Conservation (phyloP, 1,140 invertebrate species). For the Magallana gigas region DNA sequence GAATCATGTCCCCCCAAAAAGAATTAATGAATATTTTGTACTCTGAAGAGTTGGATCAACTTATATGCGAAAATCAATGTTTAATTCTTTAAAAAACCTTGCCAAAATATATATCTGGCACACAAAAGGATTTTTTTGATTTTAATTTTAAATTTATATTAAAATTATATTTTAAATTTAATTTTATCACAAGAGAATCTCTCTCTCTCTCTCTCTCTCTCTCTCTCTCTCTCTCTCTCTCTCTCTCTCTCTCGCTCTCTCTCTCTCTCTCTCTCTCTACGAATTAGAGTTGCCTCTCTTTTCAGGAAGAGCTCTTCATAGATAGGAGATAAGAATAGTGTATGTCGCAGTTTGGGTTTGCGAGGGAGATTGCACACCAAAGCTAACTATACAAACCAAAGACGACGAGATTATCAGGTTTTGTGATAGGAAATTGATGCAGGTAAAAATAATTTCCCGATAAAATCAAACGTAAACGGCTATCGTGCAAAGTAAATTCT, state of each 20-base stretch:
- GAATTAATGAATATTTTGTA: too few species aligned
- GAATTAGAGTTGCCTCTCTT: not conserved
- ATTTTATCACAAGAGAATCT: not conserved
- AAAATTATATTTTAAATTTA: not conserved
- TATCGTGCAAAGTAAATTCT: not conserved
- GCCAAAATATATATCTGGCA: too few species aligned
- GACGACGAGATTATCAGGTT: too few species aligned
- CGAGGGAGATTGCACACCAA: not conserved
- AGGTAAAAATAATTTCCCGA: too few species aligned
- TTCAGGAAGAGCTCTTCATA: not conserved
- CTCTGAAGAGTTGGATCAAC: too few species aligned
- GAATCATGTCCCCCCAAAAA: too few species aligned
- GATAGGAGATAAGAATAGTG: not conserved
- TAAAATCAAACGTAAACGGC: not conserved
- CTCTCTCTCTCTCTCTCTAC: not conserved
- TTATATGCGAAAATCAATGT: too few species aligned
- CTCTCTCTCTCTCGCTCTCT: not conserved
- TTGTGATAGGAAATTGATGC: too few species aligned
- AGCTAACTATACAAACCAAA: too few species aligned
- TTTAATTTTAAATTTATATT: too few species aligned
- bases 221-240: not conserved
- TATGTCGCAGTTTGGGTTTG: not conserved
- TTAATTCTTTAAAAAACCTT: too few species aligned
- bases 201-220: not conserved
- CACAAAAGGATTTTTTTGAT: too few species aligned